phyloP scores from a whole-genome alignment of 2,888 invertebrate species.

The Trachelus iudaicus region DNA sequence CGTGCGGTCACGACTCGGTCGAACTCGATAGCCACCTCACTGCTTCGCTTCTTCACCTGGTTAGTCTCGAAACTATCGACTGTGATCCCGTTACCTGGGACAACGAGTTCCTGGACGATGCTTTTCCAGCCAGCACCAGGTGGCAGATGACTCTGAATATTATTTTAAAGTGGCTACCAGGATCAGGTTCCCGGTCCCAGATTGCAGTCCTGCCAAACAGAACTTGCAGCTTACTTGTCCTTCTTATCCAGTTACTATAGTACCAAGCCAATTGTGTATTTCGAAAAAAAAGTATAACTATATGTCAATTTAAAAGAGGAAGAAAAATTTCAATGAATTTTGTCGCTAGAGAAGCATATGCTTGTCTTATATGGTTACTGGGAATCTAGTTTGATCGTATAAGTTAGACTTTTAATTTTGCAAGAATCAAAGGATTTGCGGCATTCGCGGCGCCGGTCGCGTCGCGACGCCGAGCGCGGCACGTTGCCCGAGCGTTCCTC shows the following conservation, averaged over 20 bases:
- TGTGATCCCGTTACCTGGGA: background rate
- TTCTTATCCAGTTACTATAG: background rate
- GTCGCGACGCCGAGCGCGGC: background rate
- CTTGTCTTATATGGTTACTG: background rate
- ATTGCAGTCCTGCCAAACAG: background rate
- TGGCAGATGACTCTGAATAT: constrained; percentile 19
- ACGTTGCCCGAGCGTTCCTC: background rate
- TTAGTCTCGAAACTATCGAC: background rate
- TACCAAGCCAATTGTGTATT: background rate
- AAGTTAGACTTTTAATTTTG: background rate
- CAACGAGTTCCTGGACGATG: constrained; percentile 7
- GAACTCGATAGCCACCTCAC: constrained; percentile 17
- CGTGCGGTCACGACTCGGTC: constrained; percentile 21
- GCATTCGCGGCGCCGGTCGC: background rate
- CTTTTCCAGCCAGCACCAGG: constrained; percentile 7
- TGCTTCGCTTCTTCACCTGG: background rate
- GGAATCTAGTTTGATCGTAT: background rate
- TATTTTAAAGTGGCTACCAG: constrained; percentile 18
- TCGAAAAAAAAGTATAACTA: background rate
- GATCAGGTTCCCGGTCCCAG: constrained; percentile 17
- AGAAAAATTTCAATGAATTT: background rate
- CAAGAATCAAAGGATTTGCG: background rate
- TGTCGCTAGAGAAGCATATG: background rate
- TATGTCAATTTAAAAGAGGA: background rate
- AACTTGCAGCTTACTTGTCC: background rate